phyloP scores from a whole-genome alignment of 2,797 vertebrate species.

The Megalops cyprinoides region DNA sequence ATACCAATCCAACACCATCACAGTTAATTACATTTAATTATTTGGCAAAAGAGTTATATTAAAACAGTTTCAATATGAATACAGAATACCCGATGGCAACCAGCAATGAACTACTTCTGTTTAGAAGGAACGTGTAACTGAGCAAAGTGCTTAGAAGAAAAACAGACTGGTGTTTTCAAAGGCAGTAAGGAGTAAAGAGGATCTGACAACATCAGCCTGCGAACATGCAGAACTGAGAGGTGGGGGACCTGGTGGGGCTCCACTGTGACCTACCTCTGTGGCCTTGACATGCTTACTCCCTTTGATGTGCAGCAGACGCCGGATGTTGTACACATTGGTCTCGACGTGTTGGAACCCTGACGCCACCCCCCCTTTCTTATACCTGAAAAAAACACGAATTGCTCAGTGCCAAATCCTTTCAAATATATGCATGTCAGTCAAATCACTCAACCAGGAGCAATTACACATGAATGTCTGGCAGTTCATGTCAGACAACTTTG shows the following conservation, averaged over 20 bases:
- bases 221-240: not conserved
- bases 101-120: no score
- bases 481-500: not conserved
- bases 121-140: no score
- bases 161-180: not conserved
- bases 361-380: conserved; percentile 88
- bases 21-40: no score
- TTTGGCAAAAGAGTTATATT: not conserved
- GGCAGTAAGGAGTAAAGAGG: not conserved
- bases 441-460: not conserved
- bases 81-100: no score
- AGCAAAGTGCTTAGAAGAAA: not conserved
- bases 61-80: no score
- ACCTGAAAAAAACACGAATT: conserved; percentile 67
- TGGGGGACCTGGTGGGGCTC: no score
- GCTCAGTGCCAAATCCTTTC: not conserved
- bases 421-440: not conserved
- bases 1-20: no score
- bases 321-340: conserved; percentile 84
- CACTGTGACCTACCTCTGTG: conserved; percentile 73
- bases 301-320: conserved; percentile 85
- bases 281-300: conserved; percentile 85
- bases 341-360: conserved; percentile 89
- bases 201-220: not conserved
- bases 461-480: not conserved